Conservation (phyloP, 2,113 vertebrate genomes). For the Nyctereutes procyonoides region DNA sequence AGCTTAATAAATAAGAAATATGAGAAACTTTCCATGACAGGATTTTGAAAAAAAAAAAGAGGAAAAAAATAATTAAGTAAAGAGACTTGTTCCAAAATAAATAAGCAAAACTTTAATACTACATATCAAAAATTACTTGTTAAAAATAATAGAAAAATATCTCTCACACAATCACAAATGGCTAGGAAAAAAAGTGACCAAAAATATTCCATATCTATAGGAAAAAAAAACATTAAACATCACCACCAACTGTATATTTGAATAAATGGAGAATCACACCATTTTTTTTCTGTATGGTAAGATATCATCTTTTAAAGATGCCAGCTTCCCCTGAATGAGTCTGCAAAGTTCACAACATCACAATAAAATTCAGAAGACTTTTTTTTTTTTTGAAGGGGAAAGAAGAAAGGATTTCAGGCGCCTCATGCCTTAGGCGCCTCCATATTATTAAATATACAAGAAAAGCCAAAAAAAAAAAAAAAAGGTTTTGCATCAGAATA, state of each 20-base stretch:
- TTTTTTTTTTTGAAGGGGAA: not conserved
- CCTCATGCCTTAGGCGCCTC: not conserved
- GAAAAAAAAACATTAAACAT: not conserved
- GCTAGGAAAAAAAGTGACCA: not conserved
- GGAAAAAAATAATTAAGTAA: not conserved
- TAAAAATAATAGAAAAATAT: not conserved
- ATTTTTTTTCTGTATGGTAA: not conserved
- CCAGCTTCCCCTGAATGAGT: not conserved
- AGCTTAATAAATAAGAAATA: not conserved
- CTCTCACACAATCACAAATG: not conserved
- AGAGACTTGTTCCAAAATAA: not conserved
- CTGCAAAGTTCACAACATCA: not conserved
- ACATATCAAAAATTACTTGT: not conserved
- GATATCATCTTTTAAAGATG: not conserved
- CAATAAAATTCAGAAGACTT: constrained; percentile 19
- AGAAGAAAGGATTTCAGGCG: not conserved
- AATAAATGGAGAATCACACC: not conserved
- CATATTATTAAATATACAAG: not conserved
- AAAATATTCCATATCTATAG: not conserved
- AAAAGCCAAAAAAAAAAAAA: not conserved
- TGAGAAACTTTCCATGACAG: not conserved
- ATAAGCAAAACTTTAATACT: not conserved
- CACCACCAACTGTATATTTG: not conserved
- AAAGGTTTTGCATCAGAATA: not conserved
- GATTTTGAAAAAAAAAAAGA: not conserved